These are phyloP conservation scores for Aphodius granarius DNA, from an alignment of 2,888 invertebrate genomes.

Conservation along the genomic window DNA sequence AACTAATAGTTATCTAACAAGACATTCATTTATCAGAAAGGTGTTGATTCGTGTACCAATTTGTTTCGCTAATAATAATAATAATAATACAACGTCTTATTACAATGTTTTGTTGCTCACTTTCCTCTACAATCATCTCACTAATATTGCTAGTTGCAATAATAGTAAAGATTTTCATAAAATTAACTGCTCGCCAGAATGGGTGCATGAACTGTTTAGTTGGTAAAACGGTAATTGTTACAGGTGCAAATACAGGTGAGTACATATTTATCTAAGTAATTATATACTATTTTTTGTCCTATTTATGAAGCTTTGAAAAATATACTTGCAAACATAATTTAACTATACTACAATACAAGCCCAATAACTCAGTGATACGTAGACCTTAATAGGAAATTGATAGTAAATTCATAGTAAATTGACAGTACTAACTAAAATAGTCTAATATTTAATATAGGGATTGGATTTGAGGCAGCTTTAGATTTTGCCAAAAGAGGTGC, in stretches of 20 bases:
- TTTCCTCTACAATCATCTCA: neutral
- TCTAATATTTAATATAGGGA: constrained; percentile 42
- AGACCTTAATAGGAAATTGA: too few species aligned
- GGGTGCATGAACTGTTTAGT: constrained; percentile 27
- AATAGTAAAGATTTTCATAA: constrained; percentile 18
- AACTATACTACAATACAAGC: too few species aligned
- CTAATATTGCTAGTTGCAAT: neutral
- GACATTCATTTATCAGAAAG: too few species aligned
- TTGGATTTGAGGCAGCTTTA: constrained; percentile 51
- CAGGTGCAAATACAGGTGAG: constrained; percentile 30
- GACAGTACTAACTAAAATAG: neutral
- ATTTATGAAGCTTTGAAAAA: too few species aligned
- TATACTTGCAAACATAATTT: too few species aligned
- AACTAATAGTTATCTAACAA: too few species aligned
- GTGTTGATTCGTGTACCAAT: too few species aligned
- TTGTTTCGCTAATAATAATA: too few species aligned
- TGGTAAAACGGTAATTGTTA: constrained; percentile 31
- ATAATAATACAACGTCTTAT: too few species aligned
- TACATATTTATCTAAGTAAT: neutral
- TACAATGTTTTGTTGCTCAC: constrained; percentile 15
- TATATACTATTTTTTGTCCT: neutral
- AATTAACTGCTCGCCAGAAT: constrained; percentile 6
- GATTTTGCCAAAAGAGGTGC: constrained; percentile 56
- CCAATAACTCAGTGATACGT: too few species aligned
- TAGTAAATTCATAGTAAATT: too few species aligned